Base-by-base conservation (phyloP, 2,888 invertebrate genomes). In the Heliconius sara region DNA sequence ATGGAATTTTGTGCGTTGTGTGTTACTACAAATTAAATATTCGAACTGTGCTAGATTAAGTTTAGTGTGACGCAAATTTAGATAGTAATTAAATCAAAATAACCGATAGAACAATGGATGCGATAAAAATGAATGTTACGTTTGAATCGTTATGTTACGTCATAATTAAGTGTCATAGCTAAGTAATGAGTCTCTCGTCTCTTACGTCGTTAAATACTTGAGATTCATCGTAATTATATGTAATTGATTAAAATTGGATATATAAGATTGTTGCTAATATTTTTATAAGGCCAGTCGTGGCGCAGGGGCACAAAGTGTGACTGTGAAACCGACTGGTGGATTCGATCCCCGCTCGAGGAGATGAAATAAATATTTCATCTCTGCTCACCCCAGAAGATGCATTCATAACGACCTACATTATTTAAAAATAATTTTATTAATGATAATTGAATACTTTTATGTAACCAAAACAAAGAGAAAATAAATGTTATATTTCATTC, bases 1-100 rank as follows among this genome's bases (percentile, higher is more conserved):
- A 73, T 71, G 60, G 47, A 75, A 77, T 80, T 80, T 82, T 65
- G 71, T 77, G 76, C 63, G 70, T 66, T 79, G 71, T 77, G 79
- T 73, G 3, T 77, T 39, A 77, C 75, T 77, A n/a, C 27, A 66
- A 79, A 77, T 79, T 25, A 67, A 78, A 77, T 30, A 57, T 60
- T 9, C 22, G 0, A n/a, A 22, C 60, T 12, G 60, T 60, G n/a
- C n/a, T n/a, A 57, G 22, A 1, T 4, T 16, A 3, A 47, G 13
- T 5, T 47, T 57, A 22, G 7, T 12, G 22, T 30, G 16, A 65
- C 27, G 63, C 57, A 10, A 68, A 75, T 13, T 30, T 12, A 30
- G n/a, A 43, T 74, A 9, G 65, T 39, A 13, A 4, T 43, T 39
- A 63, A n/a, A 73, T 57, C 27, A n/a, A 34, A 34, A 73, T 67